Base-by-base conservation (phyloP, 1,140 invertebrate species). In the Leucophenga varia region DNA sequence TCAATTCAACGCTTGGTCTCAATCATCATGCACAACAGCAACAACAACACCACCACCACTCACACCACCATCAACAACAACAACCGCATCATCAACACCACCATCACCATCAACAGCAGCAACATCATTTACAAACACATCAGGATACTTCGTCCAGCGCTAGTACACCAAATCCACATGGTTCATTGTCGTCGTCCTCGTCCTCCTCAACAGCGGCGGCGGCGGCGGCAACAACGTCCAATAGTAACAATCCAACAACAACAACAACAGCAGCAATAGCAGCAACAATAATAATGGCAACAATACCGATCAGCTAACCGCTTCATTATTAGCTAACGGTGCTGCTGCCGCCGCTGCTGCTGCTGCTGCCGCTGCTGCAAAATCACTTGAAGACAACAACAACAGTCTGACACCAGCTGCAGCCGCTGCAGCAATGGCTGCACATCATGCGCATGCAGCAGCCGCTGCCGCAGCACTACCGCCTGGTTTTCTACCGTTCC, bases 61-160 rank as follows among this genome's bases (percentile, higher is more conserved):
- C 5, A 25, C 13, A 18, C 2, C 3, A 14, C 3, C 35, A 37
- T 8, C 35, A 17, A 3, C 35, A 37, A 13, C 35, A 37, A 13
- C 6, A 14, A 13, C n/a, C 35, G 12, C 38, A 39, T 16, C 41
- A 43, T 31, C 43, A 53, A 13, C 43, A 45, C 14, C 41, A 38
- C 12, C 45, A 39, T 28, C 47, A 44, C 25, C 22, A 43, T 16
- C 59, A 57, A 8, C 64, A 69, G 6, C 60, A 51, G 13, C 54
- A 50, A 1, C 55, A 55, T 2, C 59, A 64, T 41, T 18, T 47
- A 28, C 14, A 7, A 32, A 21, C 21, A 12, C 54, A 57, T 19
- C 54, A 63, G 40, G 55, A 63, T 2, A 58, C 60, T 13, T 65
- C 65, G 12, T 72, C 68, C 28, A 75, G 60, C 47, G 59, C 71